Conservation (phyloP, 2,888 invertebrate genomes). For the Eilema depressum region DNA sequence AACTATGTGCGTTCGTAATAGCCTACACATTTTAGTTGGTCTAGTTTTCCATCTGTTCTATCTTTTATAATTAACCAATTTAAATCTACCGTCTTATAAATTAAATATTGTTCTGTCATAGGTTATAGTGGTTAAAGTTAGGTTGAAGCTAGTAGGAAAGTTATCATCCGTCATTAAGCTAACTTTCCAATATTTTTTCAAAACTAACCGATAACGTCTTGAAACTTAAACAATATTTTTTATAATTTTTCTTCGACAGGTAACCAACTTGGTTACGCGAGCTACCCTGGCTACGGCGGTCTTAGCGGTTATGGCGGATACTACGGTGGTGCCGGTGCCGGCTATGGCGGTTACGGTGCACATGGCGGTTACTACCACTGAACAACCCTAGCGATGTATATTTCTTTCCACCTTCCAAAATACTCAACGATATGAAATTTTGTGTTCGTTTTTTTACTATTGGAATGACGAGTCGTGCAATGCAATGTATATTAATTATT, state of each 20-base stretch:
- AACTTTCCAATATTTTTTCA: background rate
- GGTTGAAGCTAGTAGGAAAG: too few species aligned
- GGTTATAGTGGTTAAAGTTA: too few species aligned
- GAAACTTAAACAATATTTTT: background rate
- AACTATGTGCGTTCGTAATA: too few species aligned
- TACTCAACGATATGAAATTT: constrained; percentile 48
- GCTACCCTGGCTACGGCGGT: constrained; percentile 53
- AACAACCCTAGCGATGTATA: constrained; percentile 28
- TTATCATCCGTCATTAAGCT: background rate
- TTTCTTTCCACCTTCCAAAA: constrained; percentile 33
- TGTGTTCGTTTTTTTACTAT: constrained; percentile 33
- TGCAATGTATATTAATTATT: constrained; percentile 58
- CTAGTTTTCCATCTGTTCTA: too few species aligned
- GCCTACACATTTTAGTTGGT: too few species aligned
- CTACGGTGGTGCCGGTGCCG: constrained; percentile 32
- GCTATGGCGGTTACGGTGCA: constrained; percentile 54
- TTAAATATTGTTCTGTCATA: too few species aligned
- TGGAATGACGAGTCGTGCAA: constrained; percentile 22
- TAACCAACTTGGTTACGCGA: constrained; percentile 32
- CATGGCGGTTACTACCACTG: constrained; percentile 68
- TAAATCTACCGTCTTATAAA: too few species aligned
- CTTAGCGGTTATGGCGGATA: constrained; percentile 60
- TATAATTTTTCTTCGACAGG: background rate
- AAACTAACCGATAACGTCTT: background rate
- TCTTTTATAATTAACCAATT: too few species aligned